Base-by-base conservation (phyloP, 2,888 invertebrate species). In the Mythimna pallens region DNA sequence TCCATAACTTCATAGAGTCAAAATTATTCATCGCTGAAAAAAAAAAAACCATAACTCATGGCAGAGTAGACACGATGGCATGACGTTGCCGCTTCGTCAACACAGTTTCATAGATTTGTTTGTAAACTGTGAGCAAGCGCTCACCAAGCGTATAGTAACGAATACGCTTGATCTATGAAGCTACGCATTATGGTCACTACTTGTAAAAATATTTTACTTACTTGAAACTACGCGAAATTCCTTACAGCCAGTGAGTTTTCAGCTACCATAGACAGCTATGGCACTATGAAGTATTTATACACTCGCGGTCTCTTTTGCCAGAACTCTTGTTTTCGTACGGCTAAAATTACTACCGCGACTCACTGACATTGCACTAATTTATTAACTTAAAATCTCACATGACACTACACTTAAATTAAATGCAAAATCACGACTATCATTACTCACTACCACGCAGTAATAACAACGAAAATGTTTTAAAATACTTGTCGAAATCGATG, bases 351-450 rank as follows among this genome's bases (percentile, higher is more conserved):
- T 77, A 72, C 78, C 77, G 10, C 65, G 47, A 22, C 64, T 55
- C 64, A 65, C 70, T 58, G 63, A 54, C 78, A 77, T 77, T 78
- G 43, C 71, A 65, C 61, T 71, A 4, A 30, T 62, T 71, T 71
- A 43, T 50, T 17, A 17, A 57, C 30, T 58, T 57, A 47, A 5
- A 52, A 66, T 54, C 76, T 77, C 57, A 77, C 77, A 77, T 78
- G 72, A 63, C 47, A 77, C 77, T 66, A 30, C 77, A 77, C 65
- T 54, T 54, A 70, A 47, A 47, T 58, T 71, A 54, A 71, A 63
- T 65, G 62, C 47, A 77, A 66, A 71, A 66, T 72, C 78, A 76
- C 76, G 71, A 71, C 70, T 71, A 66, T 47, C 78, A 66, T 78
- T 58, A 77, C 65, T 77, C 65, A 71, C n/a, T 47, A 63, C 47